These are phyloP conservation scores for Nasalis larvatus DNA, from an alignment of 2,113 vertebrate species.

Conservation along the genomic window DNA sequence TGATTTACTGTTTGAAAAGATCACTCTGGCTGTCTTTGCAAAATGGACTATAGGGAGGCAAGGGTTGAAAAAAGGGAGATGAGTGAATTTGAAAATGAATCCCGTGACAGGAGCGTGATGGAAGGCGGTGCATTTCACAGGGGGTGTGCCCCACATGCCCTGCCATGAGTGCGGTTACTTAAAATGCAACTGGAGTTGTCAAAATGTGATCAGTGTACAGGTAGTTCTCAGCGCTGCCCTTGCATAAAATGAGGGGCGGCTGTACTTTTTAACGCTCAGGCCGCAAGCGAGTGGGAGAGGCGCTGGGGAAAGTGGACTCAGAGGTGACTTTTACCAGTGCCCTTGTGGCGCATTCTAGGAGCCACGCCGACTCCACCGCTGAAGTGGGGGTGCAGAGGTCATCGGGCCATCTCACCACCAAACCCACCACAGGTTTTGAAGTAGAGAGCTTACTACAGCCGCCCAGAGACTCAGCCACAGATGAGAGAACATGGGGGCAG, in stretches of 20 bases:
- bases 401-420: background rate
- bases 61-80: no score
- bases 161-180: accelerated
- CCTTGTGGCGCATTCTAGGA: accelerated
- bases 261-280: accelerated
- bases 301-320: accelerated
- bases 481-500: background rate
- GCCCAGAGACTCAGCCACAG: background rate
- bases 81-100: no score
- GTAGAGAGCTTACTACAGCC: accelerated
- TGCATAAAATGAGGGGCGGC: accelerated
- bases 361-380: background rate
- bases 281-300: accelerated
- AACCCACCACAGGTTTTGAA: background rate
- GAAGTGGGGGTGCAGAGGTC: background rate
- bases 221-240: background rate
- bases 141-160: accelerated
- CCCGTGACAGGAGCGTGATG: accelerated
- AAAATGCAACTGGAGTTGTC: background rate
- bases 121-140: accelerated
- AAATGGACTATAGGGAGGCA: background rate
- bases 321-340: background rate
- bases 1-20: background rate
- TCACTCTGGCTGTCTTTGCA: background rate
- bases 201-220: accelerated